Evolutionary conservation across 1,140 invertebrate species (phyloP), one percentile per base, ranked within the genome.

Genomic region (Euura lappo): DNA sequence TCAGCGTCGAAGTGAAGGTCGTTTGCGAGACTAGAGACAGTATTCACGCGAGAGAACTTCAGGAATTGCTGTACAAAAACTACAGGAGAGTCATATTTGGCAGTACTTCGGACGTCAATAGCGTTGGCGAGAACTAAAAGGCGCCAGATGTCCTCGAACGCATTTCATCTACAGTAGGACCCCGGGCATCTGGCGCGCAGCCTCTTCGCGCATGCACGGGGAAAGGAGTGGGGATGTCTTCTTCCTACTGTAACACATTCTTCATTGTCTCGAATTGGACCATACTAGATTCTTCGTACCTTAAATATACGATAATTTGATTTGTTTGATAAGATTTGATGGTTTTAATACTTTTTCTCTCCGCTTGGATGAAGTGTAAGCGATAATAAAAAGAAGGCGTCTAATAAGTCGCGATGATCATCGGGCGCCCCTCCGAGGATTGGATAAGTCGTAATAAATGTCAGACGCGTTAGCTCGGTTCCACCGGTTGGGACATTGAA

Each of bases 11-110:
- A 78, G 93, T 95, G 2, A 95, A 94, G 86, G 93, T 96, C 1
- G 91, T 96, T 2, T 94, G 93, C 78, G 96, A 98, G 85, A 97
- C 96, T 0, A 88, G 93, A 75, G 95, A 97, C 75, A 89, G 90
- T 72, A 91, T 93, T 1, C 96, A 98, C 85, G 90, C 92, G 71
- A 84, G 91, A 44, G 86, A 93, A 81, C 84, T 97, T 45, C 90
- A 91, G 79, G 77, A 89, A 45, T 84, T 90, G 6, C 85, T 96
- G 0, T 82, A 86, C 44, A 85, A 90, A 45, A 88, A 90, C 74
- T 96, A 95, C 76, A 79, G 85, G 44, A 87, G 86, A 44, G 89
- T 92, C 6, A 72, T 78, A 4, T 80, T 80, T 28, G 79, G 79
- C 45, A 45, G 43, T 8, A 60, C 8, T 60, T 60, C 51, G 8